Base-by-base conservation (phyloP, 2,888 invertebrate species). In the Hanleya hanleyi region DNA sequence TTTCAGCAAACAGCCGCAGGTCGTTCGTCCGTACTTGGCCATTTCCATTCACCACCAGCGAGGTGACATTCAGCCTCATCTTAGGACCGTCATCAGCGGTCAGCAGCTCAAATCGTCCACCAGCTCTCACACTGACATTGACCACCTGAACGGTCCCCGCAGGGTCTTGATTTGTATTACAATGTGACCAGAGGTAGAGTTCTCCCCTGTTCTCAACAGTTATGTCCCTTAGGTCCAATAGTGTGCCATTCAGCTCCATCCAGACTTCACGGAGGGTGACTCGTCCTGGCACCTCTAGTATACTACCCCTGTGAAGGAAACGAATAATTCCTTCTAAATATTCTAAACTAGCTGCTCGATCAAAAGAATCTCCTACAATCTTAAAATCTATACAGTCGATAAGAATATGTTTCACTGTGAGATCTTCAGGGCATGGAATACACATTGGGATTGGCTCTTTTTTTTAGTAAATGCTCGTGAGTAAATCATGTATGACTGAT, bases 101-200 rank as follows among this genome's bases (percentile, higher is more conserved):
- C 64, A 83, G 71, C 5, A 81, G 78, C 70, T 83, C 83, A 64
- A 84, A 76, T 69, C 79, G 80, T 0, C 85, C 85, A 22, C 85
- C 86, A 49, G 86, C 83, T 49, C 81, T 76, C 6, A 84, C 82
- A 57, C 78, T 78, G 22, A 86, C 77, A 67, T 84, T 83, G 18
- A 75, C 79, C 7, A 80, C 71, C 0, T 65, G n/a, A 32, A 84
- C 71, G 38, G 64, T 69, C 7, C 85, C 86, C n/a, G 73, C 71
- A 3, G 75, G 70, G 0, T 75, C 29, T 1, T 79, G 82, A 3
- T 71, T 69, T 7, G 84, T 79, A 67, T 77, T 78, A 7, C 81
- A 83, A 51, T 83, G 75, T 0, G 85, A 85, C 84, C 85, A 85
- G 62, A 85, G 73, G 70, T 78, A 82, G 2, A 85, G 75, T 41